phyloP scores from a whole-genome alignment of 2,797 vertebrate species.

The Pseudocheirus occidentalis region DNA sequence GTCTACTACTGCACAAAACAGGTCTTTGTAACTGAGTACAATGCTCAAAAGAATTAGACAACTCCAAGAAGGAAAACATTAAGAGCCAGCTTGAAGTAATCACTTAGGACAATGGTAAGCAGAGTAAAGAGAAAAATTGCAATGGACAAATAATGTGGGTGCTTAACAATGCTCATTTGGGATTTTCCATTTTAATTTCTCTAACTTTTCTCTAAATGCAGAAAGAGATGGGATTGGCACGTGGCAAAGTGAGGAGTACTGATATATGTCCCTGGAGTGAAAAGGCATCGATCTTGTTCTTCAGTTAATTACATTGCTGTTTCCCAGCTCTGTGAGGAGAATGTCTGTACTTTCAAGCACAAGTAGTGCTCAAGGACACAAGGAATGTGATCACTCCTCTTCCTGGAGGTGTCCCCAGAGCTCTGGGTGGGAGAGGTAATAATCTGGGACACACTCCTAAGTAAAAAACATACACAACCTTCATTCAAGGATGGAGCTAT shows the following conservation, averaged over 20 bases:
- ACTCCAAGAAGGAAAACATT: constrained; percentile 5
- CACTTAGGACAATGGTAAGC: constrained; percentile 1
- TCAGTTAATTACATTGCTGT: constrained; percentile 47
- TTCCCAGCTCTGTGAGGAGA: constrained; percentile 22
- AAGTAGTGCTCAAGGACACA: constrained; percentile 17
- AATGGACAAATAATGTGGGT: constrained; percentile 34
- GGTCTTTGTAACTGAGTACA: constrained; percentile 22
- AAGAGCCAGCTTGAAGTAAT: background rate
- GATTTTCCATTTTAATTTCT: constrained; percentile 48
- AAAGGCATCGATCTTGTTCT: constrained; percentile 53
- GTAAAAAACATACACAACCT: background rate
- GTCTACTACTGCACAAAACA: constrained; percentile 31
- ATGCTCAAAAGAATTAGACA: background rate
- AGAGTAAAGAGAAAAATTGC: constrained; percentile 28
- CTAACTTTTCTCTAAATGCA: constrained; percentile 43
- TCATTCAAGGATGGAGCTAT: background rate
- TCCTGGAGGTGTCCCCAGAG: background rate
- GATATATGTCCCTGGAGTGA: constrained; percentile 15
- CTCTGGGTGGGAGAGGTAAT: background rate
- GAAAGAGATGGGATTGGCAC: constrained; percentile 8
- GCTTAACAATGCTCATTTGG: constrained; percentile 21
- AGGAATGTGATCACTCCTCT: background rate
- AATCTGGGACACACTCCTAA: background rate
- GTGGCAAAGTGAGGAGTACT: constrained; percentile 50
- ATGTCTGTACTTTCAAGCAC: constrained; percentile 10